Base-by-base conservation (phyloP, 2,888 invertebrate species). In the Neoaliturus tenellus region DNA sequence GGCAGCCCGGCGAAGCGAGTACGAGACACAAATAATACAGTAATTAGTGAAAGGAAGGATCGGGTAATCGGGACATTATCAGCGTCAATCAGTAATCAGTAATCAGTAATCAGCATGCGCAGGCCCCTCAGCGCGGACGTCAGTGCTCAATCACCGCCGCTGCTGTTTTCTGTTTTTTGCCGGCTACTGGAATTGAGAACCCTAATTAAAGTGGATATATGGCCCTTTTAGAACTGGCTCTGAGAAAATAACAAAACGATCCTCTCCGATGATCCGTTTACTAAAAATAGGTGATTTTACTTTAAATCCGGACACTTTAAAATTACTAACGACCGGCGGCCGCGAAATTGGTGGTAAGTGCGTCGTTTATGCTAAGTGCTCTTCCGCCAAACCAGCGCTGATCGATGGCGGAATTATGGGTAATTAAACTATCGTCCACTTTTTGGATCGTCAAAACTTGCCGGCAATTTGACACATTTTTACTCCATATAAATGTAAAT, bases 121-220 rank as follows among this genome's bases (percentile, higher is more conserved):
- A 23, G 67, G 6, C n/a, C n/a, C 39, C 5, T 10, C 17, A 5
- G 33, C 5, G 33, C 58, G 48, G 5, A 20, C 14, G 28, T 31
- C 28, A 31, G 10, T 14, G 28, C 31, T 17, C 62, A 28, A 28
- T 31, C 6, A 3, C 17, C 75, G 41, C n/a, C 75, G 41, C 75
- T 28, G 48, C 75, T n/a, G 1, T 8, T 23, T 73, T 73, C 73
- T 20, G 75, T 75, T 75, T 75, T 75, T 75, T 75, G 75, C 48
- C 75, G 41, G 75, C 75, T 75, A 75, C 75, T 75, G 75, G 75
- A 75, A 75, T 75, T 48, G 44, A 75, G 75, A 41, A 28, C 17
- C 71, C 75, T 75, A 75, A 75, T 75, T 75, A 75, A 75, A 41
- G 75, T 48, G 75, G 48, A 48, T 75, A 75, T 75, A 75, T 48